Evolutionary conservation across 2,888 invertebrate species (phyloP).

Genomic region (Diplolepis rosae): DNA sequence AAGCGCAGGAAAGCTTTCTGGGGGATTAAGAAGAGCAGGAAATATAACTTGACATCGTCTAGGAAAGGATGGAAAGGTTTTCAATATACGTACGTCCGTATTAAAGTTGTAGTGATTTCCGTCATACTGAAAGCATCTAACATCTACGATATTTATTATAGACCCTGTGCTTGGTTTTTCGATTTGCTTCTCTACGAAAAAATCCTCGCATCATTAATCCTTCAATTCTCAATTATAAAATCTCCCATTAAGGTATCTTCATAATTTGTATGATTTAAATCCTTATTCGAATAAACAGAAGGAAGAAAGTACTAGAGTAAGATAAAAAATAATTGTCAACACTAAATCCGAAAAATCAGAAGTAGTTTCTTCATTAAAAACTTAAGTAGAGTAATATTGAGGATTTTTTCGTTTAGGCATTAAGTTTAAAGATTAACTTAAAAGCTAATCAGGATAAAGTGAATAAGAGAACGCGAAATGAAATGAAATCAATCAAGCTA

Average conservation of each 20-base stretch:
- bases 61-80: slow-evolving; percentile 39
- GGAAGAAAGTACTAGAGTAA: no score
- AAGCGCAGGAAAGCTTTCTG: slow-evolving; percentile 68
- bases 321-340: no score
- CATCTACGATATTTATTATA: slow-evolving; percentile 57
- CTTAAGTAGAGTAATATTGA: slow-evolving; percentile 20
- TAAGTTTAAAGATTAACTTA: neutral
- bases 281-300: no score
- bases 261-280: no score
- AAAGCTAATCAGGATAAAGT: neutral
- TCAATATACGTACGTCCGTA: slow-evolving; percentile 39
- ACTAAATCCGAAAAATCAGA: neutral
- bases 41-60: slow-evolving; percentile 50
- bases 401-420: slow-evolving; percentile 6
- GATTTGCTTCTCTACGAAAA: slow-evolving; percentile 35
- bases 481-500: slow-evolving; percentile 30
- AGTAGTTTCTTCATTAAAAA: neutral
- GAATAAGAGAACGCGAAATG: slow-evolving; percentile 27
- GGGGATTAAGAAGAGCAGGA: slow-evolving; percentile 46
- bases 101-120: slow-evolving; percentile 50
- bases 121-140: slow-evolving; percentile 60
- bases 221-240: neutral
- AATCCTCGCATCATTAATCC: slow-evolving; percentile 16
- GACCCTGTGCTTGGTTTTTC: slow-evolving; percentile 60
- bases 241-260: no score